Conservation (phyloP, 1,140 invertebrate genomes). For the Aphelenchoides avenae region DNA sequence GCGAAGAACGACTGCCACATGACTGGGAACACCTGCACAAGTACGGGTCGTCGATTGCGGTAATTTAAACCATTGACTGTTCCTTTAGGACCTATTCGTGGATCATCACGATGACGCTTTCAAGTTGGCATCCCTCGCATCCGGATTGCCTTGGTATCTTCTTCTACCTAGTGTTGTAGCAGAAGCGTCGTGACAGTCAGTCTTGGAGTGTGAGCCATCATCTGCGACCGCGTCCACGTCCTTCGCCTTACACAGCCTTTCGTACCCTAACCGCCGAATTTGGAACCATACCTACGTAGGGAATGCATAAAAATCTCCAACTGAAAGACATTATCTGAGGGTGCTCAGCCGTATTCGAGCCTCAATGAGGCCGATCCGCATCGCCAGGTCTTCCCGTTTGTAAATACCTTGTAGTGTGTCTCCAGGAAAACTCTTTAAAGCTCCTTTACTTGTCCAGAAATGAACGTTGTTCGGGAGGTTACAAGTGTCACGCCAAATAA, state of each 20-base stretch:
- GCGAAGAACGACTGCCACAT: no score
- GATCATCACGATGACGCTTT: no score
- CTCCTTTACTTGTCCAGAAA: constrained; percentile 82
- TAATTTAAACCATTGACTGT: no score
- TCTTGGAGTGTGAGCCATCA: neutral
- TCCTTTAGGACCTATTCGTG: no score
- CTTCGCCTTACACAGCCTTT: constrained; percentile 44
- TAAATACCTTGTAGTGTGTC: constrained; percentile 99
- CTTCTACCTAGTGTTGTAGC: no score
- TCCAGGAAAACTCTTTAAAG: constrained; percentile 87
- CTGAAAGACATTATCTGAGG: constrained; percentile 40
- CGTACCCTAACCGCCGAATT: constrained; percentile 59
- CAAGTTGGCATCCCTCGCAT: no score
- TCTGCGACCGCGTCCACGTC: no score
- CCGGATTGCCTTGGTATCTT: no score
- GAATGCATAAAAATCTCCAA: neutral
- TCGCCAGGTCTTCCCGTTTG: constrained; percentile 94
- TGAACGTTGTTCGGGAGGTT: constrained; percentile 94
- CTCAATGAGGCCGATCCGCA: constrained; percentile 95
- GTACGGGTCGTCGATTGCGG: no score
- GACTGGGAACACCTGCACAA: no score
- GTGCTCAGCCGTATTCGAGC: constrained; percentile 97
- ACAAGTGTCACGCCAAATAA: no score
- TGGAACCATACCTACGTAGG: constrained; percentile 66
- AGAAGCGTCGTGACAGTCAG: neutral